Evolutionary conservation across 2,797 vertebrate genomes (phyloP), one percentile per base, ranked within the genome.

Genomic region (Falco peregrinus): DNA sequence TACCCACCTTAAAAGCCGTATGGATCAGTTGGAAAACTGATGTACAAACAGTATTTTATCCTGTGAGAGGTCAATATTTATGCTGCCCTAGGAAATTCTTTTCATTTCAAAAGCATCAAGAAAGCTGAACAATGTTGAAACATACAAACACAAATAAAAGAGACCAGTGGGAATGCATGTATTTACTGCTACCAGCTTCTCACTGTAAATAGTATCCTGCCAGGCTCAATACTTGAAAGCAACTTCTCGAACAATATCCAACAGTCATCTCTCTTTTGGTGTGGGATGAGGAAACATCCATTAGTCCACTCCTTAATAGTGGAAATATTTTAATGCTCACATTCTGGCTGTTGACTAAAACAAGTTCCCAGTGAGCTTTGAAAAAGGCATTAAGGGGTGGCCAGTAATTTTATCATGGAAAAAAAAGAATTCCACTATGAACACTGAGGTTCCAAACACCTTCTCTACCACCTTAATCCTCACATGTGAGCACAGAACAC

Each of bases 131-230:
- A 50, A 68, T 13, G 43, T 4, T 50, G 47, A 80, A 83, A 69
- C 25, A 22, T 64, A 31, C 29, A 31, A 89, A 70, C 68, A 60
- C 78, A 70, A 90, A 75, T 33, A 56, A 71, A 67, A 25, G 37
- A 43, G 59, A 29, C 24, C 50, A 37, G 48, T 26, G 41, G 73
- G 67, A 76, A 87, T 16, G 50, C 78, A 68, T 12, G 0, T n/a
- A 82, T 82, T 87, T 60, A 92, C 6, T 82, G 65, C 85, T 37
- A 63, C 57, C 81, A 89, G 61, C 53, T 74, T 68, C 65, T 43
- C 65, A 29, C 77, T 71, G 65, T 48, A 82, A 94, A 71, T 67
- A 60, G 84, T 11, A 50, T 29, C 60, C 80, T 41, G 47, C 60
- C 68, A 85, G 54, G 68, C 54, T 54, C 83, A 60, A 31, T 7